These are phyloP conservation scores for Temnothorax nylanderi DNA, from an alignment of 1,140 invertebrate species.

Conservation along the genomic window DNA sequence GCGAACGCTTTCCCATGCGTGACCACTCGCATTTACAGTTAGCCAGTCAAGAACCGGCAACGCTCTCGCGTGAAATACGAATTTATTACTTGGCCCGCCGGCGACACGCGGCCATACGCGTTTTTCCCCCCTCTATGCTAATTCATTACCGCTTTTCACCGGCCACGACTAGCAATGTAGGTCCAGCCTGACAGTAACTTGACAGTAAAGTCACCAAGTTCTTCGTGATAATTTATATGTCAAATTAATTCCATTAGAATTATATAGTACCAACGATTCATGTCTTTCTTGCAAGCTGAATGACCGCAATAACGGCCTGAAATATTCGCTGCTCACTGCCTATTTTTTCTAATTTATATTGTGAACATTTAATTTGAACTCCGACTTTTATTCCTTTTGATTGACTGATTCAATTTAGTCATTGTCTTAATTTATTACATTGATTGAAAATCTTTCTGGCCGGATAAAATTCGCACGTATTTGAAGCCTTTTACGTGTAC, in stretches of 20 bases:
- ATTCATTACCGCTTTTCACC: slow-evolving; percentile 34
- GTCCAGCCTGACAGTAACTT: neutral
- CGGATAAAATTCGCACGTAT: neutral
- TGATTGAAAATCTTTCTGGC: neutral
- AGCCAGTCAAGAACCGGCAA: slow-evolving; percentile 12
- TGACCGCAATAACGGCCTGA: neutral
- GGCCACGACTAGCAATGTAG: neutral
- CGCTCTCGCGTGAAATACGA: slow-evolving; percentile 33
- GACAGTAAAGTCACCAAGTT: slow-evolving; percentile 7
- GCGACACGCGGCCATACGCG: slow-evolving; percentile 8
- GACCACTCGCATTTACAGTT: slow-evolving; percentile 49
- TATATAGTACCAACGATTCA: neutral
- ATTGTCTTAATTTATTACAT: neutral
- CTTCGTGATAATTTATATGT: slow-evolving; percentile 5
- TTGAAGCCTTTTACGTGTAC: neutral
- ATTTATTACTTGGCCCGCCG: neutral
- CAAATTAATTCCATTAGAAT: neutral
- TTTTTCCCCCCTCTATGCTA: slow-evolving; percentile 13
- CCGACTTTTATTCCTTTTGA: neutral
- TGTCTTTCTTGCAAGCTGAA: neutral
- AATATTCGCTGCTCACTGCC: neutral
- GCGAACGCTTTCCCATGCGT: slow-evolving; percentile 40
- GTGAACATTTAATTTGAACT: neutral
- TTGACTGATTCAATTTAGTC: neutral
- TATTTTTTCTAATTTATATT: slow-evolving; percentile 4